A percentile compares a stretch with the other conserved stretches of the same genome.
These are phyloP conservation scores for Argyra leucocephala DNA, from an alignment of 2,888 invertebrate genomes.

Conservation along the genomic window DNA sequence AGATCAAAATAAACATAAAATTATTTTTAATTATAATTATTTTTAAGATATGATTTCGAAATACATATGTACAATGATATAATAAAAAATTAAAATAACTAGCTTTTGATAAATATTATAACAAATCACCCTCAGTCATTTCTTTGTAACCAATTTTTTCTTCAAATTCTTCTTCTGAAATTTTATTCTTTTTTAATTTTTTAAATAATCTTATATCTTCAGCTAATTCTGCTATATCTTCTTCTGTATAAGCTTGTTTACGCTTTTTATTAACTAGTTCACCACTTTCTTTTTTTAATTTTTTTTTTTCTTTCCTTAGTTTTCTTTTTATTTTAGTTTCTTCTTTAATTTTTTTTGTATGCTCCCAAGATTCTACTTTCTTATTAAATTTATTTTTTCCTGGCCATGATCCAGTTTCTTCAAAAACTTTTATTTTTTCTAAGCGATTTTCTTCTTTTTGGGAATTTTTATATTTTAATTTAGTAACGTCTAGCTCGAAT, in stretches of 20 bases:
- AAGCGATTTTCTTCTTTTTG: conserved; percentile 64
- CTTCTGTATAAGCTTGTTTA: conserved; percentile 53
- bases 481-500: conserved; percentile 59
- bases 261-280: conserved; percentile 44
- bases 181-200: conserved; percentile 76
- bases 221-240: conserved; percentile 66
- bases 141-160: conserved; percentile 48
- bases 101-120: too few relatives aligned
- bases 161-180: conserved; percentile 57
- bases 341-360: conserved; percentile 54
- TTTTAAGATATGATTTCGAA: too few relatives aligned
- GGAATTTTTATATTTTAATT: conserved; percentile 69
- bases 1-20: too few relatives aligned
- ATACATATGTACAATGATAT: too few relatives aligned
- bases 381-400: conserved; percentile 48
- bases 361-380: conserved; percentile 64
- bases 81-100: too few relatives aligned
- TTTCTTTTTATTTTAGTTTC: conserved; percentile 50
- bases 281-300: conserved; percentile 37
- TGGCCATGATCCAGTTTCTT: conserved; percentile 68
- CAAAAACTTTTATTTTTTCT: conserved; percentile 59
- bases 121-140: conserved; percentile 9
- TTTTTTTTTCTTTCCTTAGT: conserved; percentile 43
- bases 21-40: too few relatives aligned
- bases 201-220: conserved; percentile 76